phyloP scores from a whole-genome alignment of 2,113 vertebrate genomes.

The Riparia riparia region DNA sequence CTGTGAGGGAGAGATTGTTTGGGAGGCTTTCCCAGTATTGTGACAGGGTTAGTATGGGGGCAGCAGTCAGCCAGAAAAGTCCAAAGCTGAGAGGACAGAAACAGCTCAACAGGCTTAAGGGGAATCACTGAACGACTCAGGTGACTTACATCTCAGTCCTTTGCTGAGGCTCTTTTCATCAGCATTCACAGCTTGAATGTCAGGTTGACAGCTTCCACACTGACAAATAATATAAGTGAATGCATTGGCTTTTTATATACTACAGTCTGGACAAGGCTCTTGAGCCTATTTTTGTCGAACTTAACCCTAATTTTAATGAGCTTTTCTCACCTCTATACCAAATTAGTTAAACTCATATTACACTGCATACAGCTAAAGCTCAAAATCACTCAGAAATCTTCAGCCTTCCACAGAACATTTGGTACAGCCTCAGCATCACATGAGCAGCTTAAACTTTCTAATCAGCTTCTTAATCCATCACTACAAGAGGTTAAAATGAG shows the following conservation, averaged over 20 bases:
- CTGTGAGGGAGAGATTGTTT: neutral
- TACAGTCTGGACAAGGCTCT: neutral
- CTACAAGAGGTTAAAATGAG: neutral
- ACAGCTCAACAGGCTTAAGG: neutral
- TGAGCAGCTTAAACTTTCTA: neutral
- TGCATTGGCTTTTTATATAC: neutral
- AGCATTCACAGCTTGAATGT: neutral
- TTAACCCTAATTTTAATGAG: neutral
- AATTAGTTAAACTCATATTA: neutral
- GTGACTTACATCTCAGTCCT: neutral
- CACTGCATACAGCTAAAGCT: neutral
- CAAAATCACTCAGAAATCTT: neutral
- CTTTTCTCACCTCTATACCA: neutral
- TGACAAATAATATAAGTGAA: neutral
- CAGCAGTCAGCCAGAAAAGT: constrained; percentile 4
- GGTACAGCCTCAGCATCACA: neutral
- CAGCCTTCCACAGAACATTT: neutral
- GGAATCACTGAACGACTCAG: neutral
- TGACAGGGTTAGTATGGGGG: constrained; percentile 15
- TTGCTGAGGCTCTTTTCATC: neutral
- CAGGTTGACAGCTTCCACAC: neutral
- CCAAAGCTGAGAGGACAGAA: neutral
- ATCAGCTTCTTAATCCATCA: neutral
- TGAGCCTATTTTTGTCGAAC: neutral
- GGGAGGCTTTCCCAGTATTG: neutral